Percentiles rank a stretch among this genome's conserved stretches.
These are phyloP conservation scores for Syrphus vitripennis DNA, from an alignment of 2,888 invertebrate genomes.

Conservation along the genomic window DNA sequence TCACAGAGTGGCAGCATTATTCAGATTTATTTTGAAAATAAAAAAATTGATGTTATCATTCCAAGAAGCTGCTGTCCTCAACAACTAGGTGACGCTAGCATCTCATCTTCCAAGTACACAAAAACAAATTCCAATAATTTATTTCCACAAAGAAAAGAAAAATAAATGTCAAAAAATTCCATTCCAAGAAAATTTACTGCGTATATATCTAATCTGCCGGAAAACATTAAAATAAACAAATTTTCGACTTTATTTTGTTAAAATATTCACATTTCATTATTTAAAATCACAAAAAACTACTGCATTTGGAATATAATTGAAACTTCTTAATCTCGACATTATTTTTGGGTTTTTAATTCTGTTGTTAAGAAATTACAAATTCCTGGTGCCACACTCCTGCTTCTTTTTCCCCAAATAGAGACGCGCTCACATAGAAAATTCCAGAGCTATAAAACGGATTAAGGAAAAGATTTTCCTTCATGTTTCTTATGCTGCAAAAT, in stretches of 20 bases:
- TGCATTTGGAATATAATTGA: background rate
- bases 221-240: conserved; percentile 48
- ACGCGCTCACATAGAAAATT: background rate
- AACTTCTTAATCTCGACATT: background rate
- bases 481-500: conserved; percentile 50
- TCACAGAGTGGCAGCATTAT: too few relatives aligned
- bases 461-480: conserved; percentile 25
- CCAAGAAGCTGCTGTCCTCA: background rate
- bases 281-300: background rate
- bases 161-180: conserved; percentile 57
- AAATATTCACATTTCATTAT: background rate
- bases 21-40: too few relatives aligned
- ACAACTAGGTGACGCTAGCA: conserved; percentile 8
- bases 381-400: too few relatives aligned
- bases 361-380: background rate
- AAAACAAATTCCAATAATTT: conserved; percentile 16
- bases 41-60: background rate
- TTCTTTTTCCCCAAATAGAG: background rate
- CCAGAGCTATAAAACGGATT: background rate
- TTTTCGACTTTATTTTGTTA: background rate
- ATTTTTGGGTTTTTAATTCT: background rate
- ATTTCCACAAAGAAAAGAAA: conserved; percentile 2
- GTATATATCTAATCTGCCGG: conserved; percentile 56
- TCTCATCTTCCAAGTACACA: conserved; percentile 18
- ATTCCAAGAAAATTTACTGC: conserved; percentile 65